phyloP scores from a whole-genome alignment of 2,888 invertebrate species.

The Chloroclysta siterata region DNA sequence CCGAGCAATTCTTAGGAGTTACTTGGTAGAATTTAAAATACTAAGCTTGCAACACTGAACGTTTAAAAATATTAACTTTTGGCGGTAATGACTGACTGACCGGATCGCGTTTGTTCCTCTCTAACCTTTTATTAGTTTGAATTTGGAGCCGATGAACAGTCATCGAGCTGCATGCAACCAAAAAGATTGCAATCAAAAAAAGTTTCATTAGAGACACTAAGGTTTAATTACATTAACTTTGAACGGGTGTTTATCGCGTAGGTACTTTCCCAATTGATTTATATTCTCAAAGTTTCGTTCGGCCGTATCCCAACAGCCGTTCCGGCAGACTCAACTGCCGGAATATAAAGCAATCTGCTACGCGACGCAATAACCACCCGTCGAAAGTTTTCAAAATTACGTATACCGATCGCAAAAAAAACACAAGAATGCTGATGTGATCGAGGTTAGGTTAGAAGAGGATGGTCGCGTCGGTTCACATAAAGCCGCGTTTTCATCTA shows the following conservation, averaged over 20 bases:
- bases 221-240: background rate
- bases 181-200: slow-evolving; percentile 5
- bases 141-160: slow-evolving; percentile 6
- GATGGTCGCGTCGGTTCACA: slow-evolving; percentile 28
- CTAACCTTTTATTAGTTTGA: slow-evolving; percentile 2
- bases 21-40: slow-evolving; percentile 18
- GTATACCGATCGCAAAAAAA: background rate
- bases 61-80: background rate
- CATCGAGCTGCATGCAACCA: slow-evolving; percentile 10
- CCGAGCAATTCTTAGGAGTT: background rate
- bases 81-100: slow-evolving; percentile 11
- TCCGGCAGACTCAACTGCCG: background rate
- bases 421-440: slow-evolving; percentile 1
- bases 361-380: background rate
- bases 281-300: background rate
- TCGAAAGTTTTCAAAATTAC: background rate
- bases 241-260: background rate
- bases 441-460: slow-evolving; percentile 1
- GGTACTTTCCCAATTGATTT: background rate
- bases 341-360: slow-evolving; percentile 2
- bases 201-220: slow-evolving; percentile 6
- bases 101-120: slow-evolving; percentile 8
- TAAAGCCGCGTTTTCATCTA: slow-evolving; percentile 1
- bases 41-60: slow-evolving; percentile 11
- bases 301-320: background rate